Evolutionary conservation across 2,888 invertebrate species (phyloP).

Genomic region (Globia sparganii): DNA sequence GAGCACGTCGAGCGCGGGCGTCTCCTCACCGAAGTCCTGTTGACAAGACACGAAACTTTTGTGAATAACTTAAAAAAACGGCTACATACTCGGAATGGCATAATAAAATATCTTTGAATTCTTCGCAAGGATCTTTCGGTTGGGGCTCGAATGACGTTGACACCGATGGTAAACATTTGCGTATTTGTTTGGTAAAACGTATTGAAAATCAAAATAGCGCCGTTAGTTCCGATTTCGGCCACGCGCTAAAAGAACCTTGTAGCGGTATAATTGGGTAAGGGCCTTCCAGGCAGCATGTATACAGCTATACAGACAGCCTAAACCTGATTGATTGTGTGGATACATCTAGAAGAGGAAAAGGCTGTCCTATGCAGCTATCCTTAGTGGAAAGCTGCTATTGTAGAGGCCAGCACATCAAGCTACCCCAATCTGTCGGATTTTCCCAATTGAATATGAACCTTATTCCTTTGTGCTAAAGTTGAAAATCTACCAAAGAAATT

Average conservation of each 20-base stretch:
- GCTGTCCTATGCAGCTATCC: not conserved
- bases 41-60: constrained; percentile 74
- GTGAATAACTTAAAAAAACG: not conserved
- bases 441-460: too few species aligned
- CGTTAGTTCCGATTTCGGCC: not conserved
- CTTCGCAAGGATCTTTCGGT: not conserved
- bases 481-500: too few species aligned
- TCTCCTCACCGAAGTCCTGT: constrained; percentile 99
- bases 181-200: not conserved
- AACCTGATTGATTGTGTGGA: not conserved
- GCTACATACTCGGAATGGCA: not conserved
- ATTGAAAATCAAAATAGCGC: not conserved
- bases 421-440: too few species aligned
- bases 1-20: constrained; percentile 97
- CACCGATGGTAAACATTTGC: not conserved
- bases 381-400: not conserved
- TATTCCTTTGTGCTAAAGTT: too few species aligned
- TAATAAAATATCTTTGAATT: not conserved
- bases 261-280: not conserved
- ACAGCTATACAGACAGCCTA: not conserved
- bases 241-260: not conserved
- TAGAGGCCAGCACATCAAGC: too few species aligned
- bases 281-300: not conserved
- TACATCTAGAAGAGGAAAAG: not conserved
- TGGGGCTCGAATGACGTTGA: not conserved